Evolutionary conservation across 2,113 vertebrate genomes (phyloP).

Genomic region (Grammomys surdaster): DNA sequence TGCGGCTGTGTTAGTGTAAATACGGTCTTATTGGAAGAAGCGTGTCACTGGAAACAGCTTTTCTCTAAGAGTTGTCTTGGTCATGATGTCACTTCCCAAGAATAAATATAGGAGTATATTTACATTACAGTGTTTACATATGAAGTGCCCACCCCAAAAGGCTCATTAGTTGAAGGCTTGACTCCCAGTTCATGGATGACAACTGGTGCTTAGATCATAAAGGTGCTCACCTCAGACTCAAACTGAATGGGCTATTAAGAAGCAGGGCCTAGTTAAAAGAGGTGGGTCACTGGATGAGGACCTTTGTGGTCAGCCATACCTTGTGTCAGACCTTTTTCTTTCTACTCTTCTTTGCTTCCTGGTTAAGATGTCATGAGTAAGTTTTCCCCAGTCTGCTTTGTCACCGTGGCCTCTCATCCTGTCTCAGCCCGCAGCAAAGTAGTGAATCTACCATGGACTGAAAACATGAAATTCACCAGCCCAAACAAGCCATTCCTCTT

Average conservation of each 20-base stretch:
- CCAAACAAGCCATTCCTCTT: background rate
- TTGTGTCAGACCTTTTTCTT: background rate
- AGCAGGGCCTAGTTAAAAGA: background rate
- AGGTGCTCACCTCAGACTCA: background rate
- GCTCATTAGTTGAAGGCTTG: background rate
- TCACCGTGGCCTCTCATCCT: background rate
- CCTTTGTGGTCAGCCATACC: too few relatives aligned
- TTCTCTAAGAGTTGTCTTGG: background rate
- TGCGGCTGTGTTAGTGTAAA: background rate
- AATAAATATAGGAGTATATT: background rate
- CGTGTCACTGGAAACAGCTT: background rate
- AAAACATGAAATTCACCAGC: background rate
- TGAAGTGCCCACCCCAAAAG: background rate
- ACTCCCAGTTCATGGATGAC: background rate
- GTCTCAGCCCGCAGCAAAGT: background rate
- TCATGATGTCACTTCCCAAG: background rate
- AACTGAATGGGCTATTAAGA: background rate
- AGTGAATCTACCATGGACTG: background rate
- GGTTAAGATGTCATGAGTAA: background rate
- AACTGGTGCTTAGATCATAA: background rate
- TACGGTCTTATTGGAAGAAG: background rate
- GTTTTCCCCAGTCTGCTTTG: background rate
- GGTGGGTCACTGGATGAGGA: background rate
- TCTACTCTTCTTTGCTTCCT: background rate
- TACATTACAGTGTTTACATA: background rate